Percentiles rank a stretch among this genome's conserved stretches.
phyloP scores from a whole-genome alignment of 2,797 vertebrate genomes.

The Anisognathus igniventris region DNA sequence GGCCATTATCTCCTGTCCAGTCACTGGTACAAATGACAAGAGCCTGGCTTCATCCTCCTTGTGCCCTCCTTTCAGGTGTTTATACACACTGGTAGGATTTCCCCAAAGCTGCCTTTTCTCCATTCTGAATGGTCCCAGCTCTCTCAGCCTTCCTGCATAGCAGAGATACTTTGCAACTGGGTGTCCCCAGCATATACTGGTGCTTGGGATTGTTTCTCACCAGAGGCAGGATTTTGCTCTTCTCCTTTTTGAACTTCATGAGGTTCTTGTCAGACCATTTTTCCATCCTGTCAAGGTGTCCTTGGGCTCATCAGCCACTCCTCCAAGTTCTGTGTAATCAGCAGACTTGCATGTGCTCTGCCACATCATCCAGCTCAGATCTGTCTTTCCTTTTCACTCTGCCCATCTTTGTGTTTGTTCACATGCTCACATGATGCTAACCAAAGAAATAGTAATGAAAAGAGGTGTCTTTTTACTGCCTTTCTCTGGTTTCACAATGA shows the following conservation, averaged over 20 bases:
- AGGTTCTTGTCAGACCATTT: not conserved
- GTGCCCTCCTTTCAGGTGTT: not conserved
- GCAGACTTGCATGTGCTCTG: not conserved
- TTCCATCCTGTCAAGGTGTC: not conserved
- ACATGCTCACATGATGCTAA: not conserved
- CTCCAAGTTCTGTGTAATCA: not conserved
- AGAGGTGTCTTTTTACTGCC: not conserved
- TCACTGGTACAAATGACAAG: not conserved
- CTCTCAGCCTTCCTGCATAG: not conserved
- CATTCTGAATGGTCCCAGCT: not conserved
- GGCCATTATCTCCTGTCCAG: not conserved
- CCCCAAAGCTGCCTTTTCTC: not conserved
- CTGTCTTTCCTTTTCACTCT: not conserved
- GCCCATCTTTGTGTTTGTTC: not conserved
- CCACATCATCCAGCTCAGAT: not conserved
- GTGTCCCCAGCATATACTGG: not conserved
- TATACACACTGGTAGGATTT: not conserved
- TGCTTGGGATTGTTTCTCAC: not conserved
- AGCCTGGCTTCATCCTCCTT: not conserved
- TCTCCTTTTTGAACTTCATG: not conserved
- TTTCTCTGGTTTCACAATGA: not conserved
- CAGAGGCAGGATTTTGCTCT: not conserved
- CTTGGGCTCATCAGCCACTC: not conserved
- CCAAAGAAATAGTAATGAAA: not conserved
- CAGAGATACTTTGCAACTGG: not conserved